phyloP scores from a whole-genome alignment of 2,113 vertebrate species.

The Planiliza haematocheilus region DNA sequence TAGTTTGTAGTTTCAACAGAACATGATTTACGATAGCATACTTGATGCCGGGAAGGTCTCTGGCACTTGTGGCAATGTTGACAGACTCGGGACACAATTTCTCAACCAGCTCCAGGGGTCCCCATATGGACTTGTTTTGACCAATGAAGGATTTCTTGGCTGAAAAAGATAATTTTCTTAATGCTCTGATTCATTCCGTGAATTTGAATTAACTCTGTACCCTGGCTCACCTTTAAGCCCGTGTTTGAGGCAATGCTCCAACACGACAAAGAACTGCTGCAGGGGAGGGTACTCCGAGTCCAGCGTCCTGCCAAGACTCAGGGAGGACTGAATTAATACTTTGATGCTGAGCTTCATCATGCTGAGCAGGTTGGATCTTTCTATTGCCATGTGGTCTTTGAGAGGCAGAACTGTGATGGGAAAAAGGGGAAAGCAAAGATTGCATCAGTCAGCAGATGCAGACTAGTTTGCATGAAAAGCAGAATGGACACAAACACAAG shows the following conservation, averaged over 20 bases:
- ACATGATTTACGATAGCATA: slow-evolving; percentile 74
- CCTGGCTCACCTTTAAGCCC: slow-evolving; percentile 91
- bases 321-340: slow-evolving; percentile 93
- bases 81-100: slow-evolving; percentile 95
- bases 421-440: neutral
- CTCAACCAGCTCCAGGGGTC: slow-evolving; percentile 95
- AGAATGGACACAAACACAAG: neutral
- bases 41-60: slow-evolving; percentile 96
- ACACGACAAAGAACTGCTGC: slow-evolving; percentile 96
- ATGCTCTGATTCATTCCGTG: too few relatives aligned
- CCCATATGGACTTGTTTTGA: slow-evolving; percentile 97
- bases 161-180: slow-evolving; percentile 56
- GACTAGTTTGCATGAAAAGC: too few relatives aligned
- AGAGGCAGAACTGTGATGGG: slow-evolving; percentile 51
- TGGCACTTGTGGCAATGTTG: slow-evolving; percentile 94
- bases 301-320: slow-evolving; percentile 93
- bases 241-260: slow-evolving; percentile 98
- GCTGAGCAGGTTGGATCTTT: slow-evolving; percentile 94
- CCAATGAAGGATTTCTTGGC: slow-evolving; percentile 97
- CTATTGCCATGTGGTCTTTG: slow-evolving; percentile 88
- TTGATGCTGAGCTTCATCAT: slow-evolving; percentile 98
- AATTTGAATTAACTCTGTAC: too few relatives aligned
- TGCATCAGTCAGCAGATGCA: neutral
- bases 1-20: neutral
- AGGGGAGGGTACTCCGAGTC: slow-evolving; percentile 94